phyloP scores from a whole-genome alignment of 2,888 invertebrate genomes.

The Drosophila paramelanica region DNA sequence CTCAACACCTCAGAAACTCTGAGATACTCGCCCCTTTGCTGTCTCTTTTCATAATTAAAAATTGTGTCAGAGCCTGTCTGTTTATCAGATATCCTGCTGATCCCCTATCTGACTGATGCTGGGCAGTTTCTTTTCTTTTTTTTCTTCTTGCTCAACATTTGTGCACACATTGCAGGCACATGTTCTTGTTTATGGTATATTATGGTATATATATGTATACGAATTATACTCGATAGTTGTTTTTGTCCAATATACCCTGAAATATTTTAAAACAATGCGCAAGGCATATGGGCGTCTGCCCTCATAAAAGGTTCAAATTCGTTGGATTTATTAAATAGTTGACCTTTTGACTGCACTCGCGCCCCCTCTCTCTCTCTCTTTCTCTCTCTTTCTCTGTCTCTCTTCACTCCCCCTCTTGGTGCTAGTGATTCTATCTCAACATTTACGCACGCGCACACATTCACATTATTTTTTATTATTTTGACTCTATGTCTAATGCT shows the following conservation, averaged over 20 bases:
- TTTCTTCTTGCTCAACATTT: slow-evolving; percentile 40
- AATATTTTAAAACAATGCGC: slow-evolving; percentile 49
- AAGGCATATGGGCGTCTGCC: slow-evolving; percentile 59
- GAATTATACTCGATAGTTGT: neutral
- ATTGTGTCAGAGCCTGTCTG: slow-evolving; percentile 20
- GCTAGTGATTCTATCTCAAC: slow-evolving; percentile 1
- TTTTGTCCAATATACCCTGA: slow-evolving; percentile 4
- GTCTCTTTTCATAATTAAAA: slow-evolving; percentile 26
- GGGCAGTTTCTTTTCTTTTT: neutral
- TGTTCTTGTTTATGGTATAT: slow-evolving; percentile 60
- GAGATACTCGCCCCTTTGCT: neutral
- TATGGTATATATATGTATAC: neutral
- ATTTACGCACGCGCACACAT: slow-evolving; percentile 52
- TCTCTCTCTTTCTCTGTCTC: neutral
- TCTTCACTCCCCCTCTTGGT: too few species aligned
- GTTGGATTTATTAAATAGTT: slow-evolving; percentile 63
- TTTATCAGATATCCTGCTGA: slow-evolving; percentile 43
- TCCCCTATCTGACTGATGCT: slow-evolving; percentile 21
- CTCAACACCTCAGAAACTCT: slow-evolving; percentile 19
- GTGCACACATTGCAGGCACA: slow-evolving; percentile 71
- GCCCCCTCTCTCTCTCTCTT: neutral
- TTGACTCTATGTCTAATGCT: slow-evolving; percentile 74
- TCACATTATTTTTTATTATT: slow-evolving; percentile 75
- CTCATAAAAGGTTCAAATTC: slow-evolving; percentile 75
- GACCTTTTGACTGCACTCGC: slow-evolving; percentile 43